These are phyloP conservation scores for Mus musculus DNA, from an alignment of 2,113 vertebrate species.

Conservation along the genomic window GRCm39 chr11:32297001-32297500, in stretches of 20 bases:
- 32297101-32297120: not conserved
- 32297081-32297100: not conserved
- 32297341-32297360: not conserved
- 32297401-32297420: not conserved
- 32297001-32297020: not conserved
- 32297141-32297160: not conserved
- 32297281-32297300: not conserved
- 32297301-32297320: not conserved
- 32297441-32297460: not conserved
- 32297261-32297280: not conserved
- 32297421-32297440: not conserved
- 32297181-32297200: not conserved
- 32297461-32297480: not conserved
- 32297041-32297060: not conserved
- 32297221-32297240: not conserved
- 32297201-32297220: not conserved
- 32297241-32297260: not conserved
- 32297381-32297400: not conserved
- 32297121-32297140: not conserved
- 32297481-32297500: not conserved
- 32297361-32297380: not conserved
- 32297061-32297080: not conserved
- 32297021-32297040: rapidly evolving
- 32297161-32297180: not conserved
- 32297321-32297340: not conserved